Conservation (phyloP, 2,113 vertebrate genomes). For the Prionailurus viverrinus region DNA sequence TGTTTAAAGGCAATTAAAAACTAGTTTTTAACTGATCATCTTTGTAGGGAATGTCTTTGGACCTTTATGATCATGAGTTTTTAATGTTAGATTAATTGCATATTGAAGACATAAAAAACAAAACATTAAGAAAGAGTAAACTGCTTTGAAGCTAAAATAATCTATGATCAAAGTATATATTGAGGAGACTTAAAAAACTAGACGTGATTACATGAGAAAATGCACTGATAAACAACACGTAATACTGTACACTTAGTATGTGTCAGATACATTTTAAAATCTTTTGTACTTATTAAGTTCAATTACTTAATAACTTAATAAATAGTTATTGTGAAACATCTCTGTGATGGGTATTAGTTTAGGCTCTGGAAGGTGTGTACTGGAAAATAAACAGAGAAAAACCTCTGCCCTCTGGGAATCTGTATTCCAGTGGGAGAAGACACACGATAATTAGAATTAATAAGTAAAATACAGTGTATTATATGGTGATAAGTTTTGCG, state of each 20-base stretch:
- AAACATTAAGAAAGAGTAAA: slow-evolving; percentile 45
- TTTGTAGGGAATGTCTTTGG: slow-evolving; percentile 20
- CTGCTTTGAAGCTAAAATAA: not conserved
- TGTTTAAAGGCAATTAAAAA: slow-evolving; percentile 57
- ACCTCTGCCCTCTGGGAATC: not conserved
- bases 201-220: not conserved
- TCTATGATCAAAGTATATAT: not conserved
- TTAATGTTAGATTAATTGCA: slow-evolving; percentile 58
- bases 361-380: not conserved
- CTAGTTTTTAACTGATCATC: not conserved
- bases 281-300: slow-evolving; percentile 13
- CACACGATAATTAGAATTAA: slow-evolving; percentile 6
- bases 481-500: not conserved
- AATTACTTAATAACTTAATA: slow-evolving; percentile 36
- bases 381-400: not conserved
- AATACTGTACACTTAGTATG: not conserved
- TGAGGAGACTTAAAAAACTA: slow-evolving; percentile 8
- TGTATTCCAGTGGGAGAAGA: slow-evolving; percentile 4
- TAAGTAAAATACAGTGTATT: not conserved
- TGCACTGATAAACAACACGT: not conserved
- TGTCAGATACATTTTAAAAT: not conserved
- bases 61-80: not conserved
- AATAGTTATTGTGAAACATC: not conserved
- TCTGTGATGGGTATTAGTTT: not conserved
- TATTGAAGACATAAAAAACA: slow-evolving; percentile 38